phyloP scores from a whole-genome alignment of 2,113 vertebrate species.

The Tursiops truncatus region DNA sequence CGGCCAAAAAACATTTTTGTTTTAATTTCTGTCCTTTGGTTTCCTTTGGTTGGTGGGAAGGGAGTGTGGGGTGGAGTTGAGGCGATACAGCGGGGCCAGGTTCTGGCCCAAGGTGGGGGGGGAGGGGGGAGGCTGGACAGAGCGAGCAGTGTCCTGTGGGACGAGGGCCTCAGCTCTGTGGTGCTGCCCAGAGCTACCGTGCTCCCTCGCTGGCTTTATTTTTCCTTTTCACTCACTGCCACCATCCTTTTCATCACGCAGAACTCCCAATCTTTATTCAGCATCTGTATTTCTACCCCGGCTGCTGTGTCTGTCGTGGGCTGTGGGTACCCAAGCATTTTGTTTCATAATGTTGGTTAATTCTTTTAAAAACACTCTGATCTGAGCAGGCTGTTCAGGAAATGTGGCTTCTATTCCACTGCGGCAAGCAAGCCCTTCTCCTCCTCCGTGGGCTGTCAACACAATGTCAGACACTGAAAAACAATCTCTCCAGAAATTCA shows the following conservation, averaged over 20 bases:
- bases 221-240: fast-evolving
- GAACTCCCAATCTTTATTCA: neutral
- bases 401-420: neutral
- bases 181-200: fast-evolving
- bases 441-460: neutral
- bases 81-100: no score
- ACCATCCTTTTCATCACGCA: neutral
- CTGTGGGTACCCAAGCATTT: neutral
- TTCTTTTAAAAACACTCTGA: neutral
- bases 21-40: neutral
- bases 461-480: neutral
- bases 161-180: neutral
- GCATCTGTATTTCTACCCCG: fast-evolving
- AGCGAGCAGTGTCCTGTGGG: neutral
- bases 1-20: neutral
- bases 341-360: neutral
- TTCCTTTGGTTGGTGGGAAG: neutral
- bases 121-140: neutral
- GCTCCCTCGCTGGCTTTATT: neutral
- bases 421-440: neutral
- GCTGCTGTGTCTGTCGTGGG: neutral
- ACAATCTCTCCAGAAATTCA: neutral
- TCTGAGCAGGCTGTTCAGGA: neutral
- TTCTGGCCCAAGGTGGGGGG: neutral
- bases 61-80: no score